Conservation (phyloP, 2,113 vertebrate species). For the Aphyosemion australe region DNA sequence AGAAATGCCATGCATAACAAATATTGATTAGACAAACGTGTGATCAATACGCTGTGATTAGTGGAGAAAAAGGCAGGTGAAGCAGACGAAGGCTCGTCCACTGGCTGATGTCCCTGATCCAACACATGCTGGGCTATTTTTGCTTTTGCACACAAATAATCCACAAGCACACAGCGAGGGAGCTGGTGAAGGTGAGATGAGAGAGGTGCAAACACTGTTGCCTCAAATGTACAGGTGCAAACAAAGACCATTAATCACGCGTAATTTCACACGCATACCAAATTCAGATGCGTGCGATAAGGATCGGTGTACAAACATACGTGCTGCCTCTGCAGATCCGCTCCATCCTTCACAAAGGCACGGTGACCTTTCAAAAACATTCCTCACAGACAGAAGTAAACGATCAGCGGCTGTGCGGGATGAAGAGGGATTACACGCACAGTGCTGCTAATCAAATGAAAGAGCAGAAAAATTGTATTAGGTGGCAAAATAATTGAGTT, state of each 20-base stretch:
- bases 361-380: constrained; percentile 54
- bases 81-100: constrained; percentile 24
- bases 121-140: constrained; percentile 15
- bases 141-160: constrained; percentile 2
- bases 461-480: constrained; percentile 63
- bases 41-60: constrained; percentile 62
- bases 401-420: constrained; percentile 38
- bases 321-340: constrained; percentile 12
- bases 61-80: constrained; percentile 48
- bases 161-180: neutral
- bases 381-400: constrained; percentile 31
- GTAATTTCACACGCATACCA: constrained; percentile 16
- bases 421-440: constrained; percentile 64
- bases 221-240: constrained; percentile 41
- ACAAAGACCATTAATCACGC: constrained; percentile 42
- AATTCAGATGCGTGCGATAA: constrained; percentile 25
- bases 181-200: constrained; percentile 14
- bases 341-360: constrained; percentile 54
- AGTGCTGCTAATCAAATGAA: constrained; percentile 64
- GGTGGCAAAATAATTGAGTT: constrained; percentile 61
- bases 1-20: constrained; percentile 59
- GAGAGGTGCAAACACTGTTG: constrained; percentile 13
- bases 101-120: neutral
- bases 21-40: constrained; percentile 54
- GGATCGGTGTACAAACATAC: constrained; percentile 28